Conservation (phyloP, 2,888 invertebrate species). For the Neoitamus cyanurus region DNA sequence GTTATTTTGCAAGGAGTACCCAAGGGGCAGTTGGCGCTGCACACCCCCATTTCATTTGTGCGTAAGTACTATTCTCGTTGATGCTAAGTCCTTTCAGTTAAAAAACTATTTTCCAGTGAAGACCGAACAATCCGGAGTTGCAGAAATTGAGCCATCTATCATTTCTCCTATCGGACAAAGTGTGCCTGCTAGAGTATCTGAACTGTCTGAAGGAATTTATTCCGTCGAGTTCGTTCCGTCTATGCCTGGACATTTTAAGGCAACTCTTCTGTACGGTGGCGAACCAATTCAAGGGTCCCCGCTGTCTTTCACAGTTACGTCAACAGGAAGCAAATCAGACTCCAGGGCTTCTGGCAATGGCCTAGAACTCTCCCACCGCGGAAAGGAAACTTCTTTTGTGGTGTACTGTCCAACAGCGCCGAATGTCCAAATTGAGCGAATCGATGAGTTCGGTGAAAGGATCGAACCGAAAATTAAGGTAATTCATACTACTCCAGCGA, state of each 20-base stretch:
- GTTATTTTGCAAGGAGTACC: slow-evolving; percentile 82
- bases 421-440: slow-evolving; percentile 72
- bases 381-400: slow-evolving; percentile 78
- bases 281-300: slow-evolving; percentile 70
- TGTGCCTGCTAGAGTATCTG: slow-evolving; percentile 81
- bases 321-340: slow-evolving; percentile 68
- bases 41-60: slow-evolving; percentile 84
- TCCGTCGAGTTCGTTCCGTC: slow-evolving; percentile 87
- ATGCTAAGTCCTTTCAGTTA: neutral
- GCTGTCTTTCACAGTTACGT: slow-evolving; percentile 72
- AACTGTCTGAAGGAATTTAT: slow-evolving; percentile 76
- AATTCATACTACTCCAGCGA: neutral
- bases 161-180: slow-evolving; percentile 87
- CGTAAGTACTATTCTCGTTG: slow-evolving; percentile 68
- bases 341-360: slow-evolving; percentile 76
- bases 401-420: slow-evolving; percentile 70
- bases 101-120: slow-evolving; percentile 70
- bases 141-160: slow-evolving; percentile 87
- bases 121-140: slow-evolving; percentile 83
- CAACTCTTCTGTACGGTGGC: slow-evolving; percentile 78
- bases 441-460: slow-evolving; percentile 64
- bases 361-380: slow-evolving; percentile 75
- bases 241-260: slow-evolving; percentile 77
- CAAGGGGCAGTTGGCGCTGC: slow-evolving; percentile 80
- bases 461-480: slow-evolving; percentile 66